Percentiles rank a stretch among this genome's conserved stretches.
Conservation (phyloP, 2,113 vertebrate species). For the Lophotis ruficrista region DNA sequence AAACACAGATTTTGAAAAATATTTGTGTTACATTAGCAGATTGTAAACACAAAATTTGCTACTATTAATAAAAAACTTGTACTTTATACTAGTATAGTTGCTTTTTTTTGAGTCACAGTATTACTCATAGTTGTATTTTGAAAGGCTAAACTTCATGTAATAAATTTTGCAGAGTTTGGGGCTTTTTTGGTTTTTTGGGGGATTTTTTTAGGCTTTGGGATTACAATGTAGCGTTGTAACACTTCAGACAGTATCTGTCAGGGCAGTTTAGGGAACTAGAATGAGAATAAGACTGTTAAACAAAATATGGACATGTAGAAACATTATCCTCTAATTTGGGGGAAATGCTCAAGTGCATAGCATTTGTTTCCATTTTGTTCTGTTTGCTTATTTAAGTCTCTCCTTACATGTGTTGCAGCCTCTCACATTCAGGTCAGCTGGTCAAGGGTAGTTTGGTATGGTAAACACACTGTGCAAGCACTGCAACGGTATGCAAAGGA, state of each 20-base stretch:
- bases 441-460: not conserved
- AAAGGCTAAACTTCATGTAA: not conserved
- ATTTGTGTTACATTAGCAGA: not conserved
- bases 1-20: not conserved
- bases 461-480: constrained; percentile 5
- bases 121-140: not conserved
- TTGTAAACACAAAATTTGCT: not conserved
- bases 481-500: not conserved
- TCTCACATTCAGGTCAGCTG: not conserved
- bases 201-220: not conserved
- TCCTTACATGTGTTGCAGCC: not conserved
- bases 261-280: not conserved
- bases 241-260: not conserved
- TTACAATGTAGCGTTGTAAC: not conserved
- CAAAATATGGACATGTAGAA: not conserved
- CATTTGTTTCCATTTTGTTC: not conserved
- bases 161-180: not conserved
- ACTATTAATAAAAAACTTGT: not conserved
- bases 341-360: not conserved
- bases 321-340: not conserved
- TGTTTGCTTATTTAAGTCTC: not conserved
- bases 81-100: not conserved
- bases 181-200: too few species aligned
- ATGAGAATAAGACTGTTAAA: not conserved
- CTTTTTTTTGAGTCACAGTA: not conserved